phyloP scores from a whole-genome alignment of 2,113 vertebrate genomes.

The Felis chaus region DNA sequence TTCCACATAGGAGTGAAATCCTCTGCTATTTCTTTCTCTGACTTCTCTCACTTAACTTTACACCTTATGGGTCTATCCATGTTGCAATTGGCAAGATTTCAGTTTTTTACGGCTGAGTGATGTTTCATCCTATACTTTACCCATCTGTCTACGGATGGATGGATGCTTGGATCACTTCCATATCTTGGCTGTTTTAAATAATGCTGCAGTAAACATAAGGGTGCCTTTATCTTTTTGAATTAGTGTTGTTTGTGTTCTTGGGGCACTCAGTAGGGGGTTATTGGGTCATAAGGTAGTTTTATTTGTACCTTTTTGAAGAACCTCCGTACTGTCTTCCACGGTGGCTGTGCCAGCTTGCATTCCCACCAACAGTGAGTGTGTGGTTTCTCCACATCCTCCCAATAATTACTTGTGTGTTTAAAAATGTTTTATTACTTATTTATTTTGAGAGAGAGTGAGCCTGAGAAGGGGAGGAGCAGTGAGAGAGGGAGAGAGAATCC shows the following conservation, averaged over 20 bases:
- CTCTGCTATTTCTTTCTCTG: not conserved
- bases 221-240: not conserved
- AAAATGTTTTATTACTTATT: too few relatives aligned
- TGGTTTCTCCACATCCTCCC: too few relatives aligned
- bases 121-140: not conserved
- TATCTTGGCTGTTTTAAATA: not conserved
- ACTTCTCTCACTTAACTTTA: not conserved
- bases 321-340: rapidly evolving
- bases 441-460: too few relatives aligned
- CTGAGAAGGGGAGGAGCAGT: too few relatives aligned
- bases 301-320: not conserved
- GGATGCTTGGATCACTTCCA: not conserved
- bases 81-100: not conserved
- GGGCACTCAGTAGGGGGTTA: not conserved
- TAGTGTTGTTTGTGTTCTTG: not conserved
- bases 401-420: not conserved
- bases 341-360: not conserved
- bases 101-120: not conserved
- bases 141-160: not conserved
- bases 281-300: not conserved
- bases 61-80: not conserved
- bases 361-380: not conserved
- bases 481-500: too few relatives aligned
- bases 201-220: not conserved
- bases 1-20: not conserved